A percentile compares a stretch with the other conserved stretches of the same genome.
Evolutionary conservation across 2,113 vertebrate genomes (phyloP).

Genomic region (Odobenus rosmarus): DNA sequence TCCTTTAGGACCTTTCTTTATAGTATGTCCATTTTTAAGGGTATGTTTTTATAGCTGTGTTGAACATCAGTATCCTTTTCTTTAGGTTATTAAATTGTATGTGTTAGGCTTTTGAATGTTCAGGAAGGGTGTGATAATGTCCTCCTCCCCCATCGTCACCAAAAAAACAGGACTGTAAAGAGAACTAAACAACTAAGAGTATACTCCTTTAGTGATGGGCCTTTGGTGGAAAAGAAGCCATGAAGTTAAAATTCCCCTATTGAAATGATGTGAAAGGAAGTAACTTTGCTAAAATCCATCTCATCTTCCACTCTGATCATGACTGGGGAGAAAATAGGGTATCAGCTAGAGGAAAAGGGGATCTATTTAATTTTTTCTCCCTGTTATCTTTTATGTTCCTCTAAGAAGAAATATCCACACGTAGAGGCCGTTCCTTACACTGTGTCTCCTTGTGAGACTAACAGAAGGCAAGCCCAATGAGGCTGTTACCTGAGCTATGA

Average conservation of each 20-base stretch:
- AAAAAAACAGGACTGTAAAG: neutral
- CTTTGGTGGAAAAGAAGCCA: neutral
- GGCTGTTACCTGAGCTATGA: neutral
- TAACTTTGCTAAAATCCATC: neutral
- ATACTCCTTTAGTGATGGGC: neutral
- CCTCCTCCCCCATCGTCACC: neutral
- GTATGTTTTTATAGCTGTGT: constrained; percentile 32
- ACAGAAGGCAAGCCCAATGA: neutral
- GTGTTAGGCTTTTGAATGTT: constrained; percentile 48
- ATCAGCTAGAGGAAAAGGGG: neutral
- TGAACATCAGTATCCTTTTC: neutral
- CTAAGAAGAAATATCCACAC: neutral
- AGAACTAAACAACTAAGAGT: neutral
- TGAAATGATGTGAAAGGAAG: constrained; percentile 24
- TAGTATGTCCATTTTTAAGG: neutral
- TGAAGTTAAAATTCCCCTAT: neutral
- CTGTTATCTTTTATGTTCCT: neutral
- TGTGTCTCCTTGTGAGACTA: neutral
- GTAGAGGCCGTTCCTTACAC: neutral
- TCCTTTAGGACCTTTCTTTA: constrained; percentile 18
- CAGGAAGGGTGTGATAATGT: neutral
- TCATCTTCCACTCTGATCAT: neutral
- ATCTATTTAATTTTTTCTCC: neutral
- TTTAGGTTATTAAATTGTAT: constrained; percentile 29
- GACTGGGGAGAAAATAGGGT: neutral